These are phyloP conservation scores for Phengaris alcon DNA, from an alignment of 2,888 invertebrate species.

Conservation along the genomic window DNA sequence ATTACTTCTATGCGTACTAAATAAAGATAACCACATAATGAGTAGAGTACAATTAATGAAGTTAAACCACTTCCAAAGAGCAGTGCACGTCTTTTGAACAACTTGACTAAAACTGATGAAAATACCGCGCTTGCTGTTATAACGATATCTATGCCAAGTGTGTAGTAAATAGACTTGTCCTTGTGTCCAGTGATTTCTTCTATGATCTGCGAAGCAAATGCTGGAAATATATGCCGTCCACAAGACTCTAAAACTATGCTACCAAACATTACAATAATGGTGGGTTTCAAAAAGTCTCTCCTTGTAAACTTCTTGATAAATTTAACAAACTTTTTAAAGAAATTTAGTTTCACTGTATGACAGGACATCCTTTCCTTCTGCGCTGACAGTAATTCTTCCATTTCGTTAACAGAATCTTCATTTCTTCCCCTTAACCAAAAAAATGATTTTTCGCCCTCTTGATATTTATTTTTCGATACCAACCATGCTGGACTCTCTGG, in stretches of 20 bases:
- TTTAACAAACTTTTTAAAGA: constrained; percentile 33
- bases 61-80: constrained; percentile 54
- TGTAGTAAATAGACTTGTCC: constrained; percentile 50
- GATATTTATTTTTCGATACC: constrained; percentile 66
- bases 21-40: constrained; percentile 50
- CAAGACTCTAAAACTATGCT: constrained; percentile 50
- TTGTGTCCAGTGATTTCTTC: constrained; percentile 48
- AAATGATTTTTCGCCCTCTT: constrained; percentile 71
- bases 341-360: constrained; percentile 30
- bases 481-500: constrained; percentile 83
- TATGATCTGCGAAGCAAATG: constrained; percentile 48
- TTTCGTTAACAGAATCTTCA: constrained; percentile 42
- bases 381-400: constrained; percentile 48
- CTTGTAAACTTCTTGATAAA: constrained; percentile 49
- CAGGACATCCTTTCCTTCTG: constrained; percentile 44
- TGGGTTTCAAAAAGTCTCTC: constrained; percentile 54
- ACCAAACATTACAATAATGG: constrained; percentile 47
- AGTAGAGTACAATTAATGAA: constrained; percentile 45
- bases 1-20: constrained; percentile 44
- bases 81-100: constrained; percentile 51
- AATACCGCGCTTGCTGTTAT: constrained; percentile 50
- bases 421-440: constrained; percentile 69
- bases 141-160: constrained; percentile 52
- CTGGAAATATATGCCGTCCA: constrained; percentile 47
- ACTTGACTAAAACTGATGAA: constrained; percentile 53